Percentiles rank a stretch among this genome's conserved stretches.
Conservation (phyloP, 2,113 vertebrate species). For the Phrynosoma blainvillii region DNA sequence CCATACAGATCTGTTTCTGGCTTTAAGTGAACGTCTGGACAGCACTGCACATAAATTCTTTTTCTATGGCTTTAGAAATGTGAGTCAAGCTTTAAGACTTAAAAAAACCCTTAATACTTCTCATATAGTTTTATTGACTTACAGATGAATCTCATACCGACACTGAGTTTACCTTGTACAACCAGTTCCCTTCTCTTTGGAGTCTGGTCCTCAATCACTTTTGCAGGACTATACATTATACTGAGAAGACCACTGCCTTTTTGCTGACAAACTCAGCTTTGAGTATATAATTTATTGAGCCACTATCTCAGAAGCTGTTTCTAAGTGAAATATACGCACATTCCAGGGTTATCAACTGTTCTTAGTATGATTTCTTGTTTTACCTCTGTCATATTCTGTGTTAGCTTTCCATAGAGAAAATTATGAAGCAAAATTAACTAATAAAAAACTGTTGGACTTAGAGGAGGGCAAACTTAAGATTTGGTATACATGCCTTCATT, state of each 20-base stretch:
- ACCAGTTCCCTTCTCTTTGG: background rate
- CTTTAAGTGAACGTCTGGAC: too few relatives aligned
- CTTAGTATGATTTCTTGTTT: constrained; percentile 5
- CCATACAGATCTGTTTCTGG: too few relatives aligned
- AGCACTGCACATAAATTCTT: background rate
- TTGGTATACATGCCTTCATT: too few relatives aligned
- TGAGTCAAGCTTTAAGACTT: background rate
- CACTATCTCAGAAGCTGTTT: constrained; percentile 22
- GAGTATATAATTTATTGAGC: background rate
- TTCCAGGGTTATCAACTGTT: background rate
- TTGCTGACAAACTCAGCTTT: background rate
- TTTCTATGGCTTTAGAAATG: background rate
- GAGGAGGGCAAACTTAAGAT: too few relatives aligned
- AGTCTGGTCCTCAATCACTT: background rate
- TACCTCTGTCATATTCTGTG: background rate
- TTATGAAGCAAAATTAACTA: too few relatives aligned
- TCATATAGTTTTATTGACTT: constrained; percentile 9
- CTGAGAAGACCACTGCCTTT: background rate
- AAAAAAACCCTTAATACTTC: background rate
- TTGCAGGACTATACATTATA: background rate
- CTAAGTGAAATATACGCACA: background rate
- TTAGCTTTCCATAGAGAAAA: background rate
- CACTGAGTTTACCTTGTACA: background rate
- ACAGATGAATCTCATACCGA: background rate
- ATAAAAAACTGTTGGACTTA: too few relatives aligned